These are phyloP conservation scores for Clarias pachynema DNA, from an alignment of 2,797 vertebrate species.

Conservation along the genomic window DNA sequence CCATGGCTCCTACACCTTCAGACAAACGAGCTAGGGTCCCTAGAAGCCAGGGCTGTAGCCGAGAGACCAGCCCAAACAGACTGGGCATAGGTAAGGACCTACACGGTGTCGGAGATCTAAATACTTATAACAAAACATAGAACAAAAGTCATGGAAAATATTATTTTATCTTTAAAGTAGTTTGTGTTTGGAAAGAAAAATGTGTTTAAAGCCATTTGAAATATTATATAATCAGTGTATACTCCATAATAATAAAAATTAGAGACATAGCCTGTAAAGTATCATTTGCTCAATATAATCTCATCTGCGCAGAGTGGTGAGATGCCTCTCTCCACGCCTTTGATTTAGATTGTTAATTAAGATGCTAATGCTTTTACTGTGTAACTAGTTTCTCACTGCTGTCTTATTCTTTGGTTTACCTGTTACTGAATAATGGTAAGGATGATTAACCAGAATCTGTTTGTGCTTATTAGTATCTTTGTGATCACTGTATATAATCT, in stretches of 20 bases:
- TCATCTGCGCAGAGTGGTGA: not conserved
- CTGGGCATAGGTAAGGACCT: constrained; percentile 87
- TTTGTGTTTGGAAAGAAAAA: not conserved
- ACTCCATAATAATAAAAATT: not conserved
- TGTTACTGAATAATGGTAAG: constrained; percentile 39
- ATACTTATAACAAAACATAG: not conserved
- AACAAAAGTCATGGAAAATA: not conserved
- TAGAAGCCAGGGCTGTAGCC: constrained; percentile 95
- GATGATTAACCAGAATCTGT: constrained; percentile 43
- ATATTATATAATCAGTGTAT: not conserved
- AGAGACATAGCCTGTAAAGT: not conserved
- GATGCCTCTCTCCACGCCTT: constrained; percentile 14
- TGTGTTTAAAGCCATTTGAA: not conserved
- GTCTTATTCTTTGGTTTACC: constrained; percentile 41
- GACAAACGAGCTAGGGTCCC: constrained; percentile 92
- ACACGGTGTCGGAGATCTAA: not conserved
- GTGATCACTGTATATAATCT: not conserved
- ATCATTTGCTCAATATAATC: not conserved
- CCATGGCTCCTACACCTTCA: constrained; percentile 73
- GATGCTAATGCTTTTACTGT: constrained; percentile 31
- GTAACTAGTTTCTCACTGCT: constrained; percentile 2
- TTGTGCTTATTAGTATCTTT: constrained; percentile 38
- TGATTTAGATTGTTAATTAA: constrained; percentile 4
- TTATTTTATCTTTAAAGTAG: not conserved
- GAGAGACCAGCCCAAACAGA: constrained; percentile 93